Conservation (phyloP, 92 coral and sea anemone genomes). For the Siderastrea siderea region DNA sequence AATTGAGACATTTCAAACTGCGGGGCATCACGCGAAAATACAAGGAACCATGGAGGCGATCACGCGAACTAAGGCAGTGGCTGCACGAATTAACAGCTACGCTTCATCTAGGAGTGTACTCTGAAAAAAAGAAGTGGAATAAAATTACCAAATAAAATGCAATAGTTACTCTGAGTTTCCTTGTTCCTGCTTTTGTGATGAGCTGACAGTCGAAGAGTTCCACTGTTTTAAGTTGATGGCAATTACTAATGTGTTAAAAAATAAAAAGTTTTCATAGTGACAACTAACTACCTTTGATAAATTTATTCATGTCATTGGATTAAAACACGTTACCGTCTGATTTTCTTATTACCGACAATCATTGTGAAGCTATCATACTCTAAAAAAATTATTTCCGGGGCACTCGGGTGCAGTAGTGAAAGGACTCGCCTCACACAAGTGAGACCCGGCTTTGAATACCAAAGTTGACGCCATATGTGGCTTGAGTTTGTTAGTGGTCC, state of each 20-base stretch:
- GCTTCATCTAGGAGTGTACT: neutral
- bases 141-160: neutral
- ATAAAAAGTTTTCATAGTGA: neutral
- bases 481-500: too few relatives aligned
- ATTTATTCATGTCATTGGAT: too few relatives aligned
- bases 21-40: too few relatives aligned
- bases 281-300: neutral
- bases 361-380: too few relatives aligned
- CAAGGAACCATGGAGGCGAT: neutral
- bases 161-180: slow-evolving; percentile 88
- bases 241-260: slow-evolving; percentile 57
- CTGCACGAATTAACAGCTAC: neutral
- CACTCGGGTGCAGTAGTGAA: too few relatives aligned
- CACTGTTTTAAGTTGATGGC: slow-evolving; percentile 93
- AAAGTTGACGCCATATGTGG: too few relatives aligned
- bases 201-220: slow-evolving; percentile 98
- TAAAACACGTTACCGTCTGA: too few relatives aligned
- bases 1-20: too few relatives aligned
- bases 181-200: slow-evolving; percentile 94
- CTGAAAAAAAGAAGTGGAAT: neutral
- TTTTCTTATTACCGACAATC: too few relatives aligned
- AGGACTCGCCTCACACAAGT: too few relatives aligned
- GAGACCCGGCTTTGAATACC: too few relatives aligned
- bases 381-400: too few relatives aligned
- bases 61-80: neutral